These are phyloP conservation scores for Aphidius ervi DNA, from an alignment of 1,140 invertebrate genomes.

Conservation along the genomic window DNA sequence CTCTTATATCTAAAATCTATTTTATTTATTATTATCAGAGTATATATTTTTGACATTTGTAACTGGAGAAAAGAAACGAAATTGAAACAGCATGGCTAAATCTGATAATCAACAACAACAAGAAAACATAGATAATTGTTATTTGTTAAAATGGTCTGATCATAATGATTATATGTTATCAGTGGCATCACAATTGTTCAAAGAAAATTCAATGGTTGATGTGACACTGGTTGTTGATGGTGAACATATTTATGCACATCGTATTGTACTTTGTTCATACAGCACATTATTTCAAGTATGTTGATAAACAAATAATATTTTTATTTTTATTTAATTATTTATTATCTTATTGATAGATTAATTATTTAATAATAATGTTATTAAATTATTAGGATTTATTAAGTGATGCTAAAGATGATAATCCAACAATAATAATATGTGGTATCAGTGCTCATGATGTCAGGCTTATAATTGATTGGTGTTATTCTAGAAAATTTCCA, in stretches of 20 bases:
- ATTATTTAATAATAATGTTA: constrained; percentile 12
- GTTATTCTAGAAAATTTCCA: constrained; percentile 59
- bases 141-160: constrained; percentile 59
- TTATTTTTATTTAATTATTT: background rate
- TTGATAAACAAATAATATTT: constrained; percentile 31
- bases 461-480: constrained; percentile 56
- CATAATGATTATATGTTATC: constrained; percentile 53
- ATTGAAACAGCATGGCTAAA: constrained; percentile 20
- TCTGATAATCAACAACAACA: constrained; percentile 21
- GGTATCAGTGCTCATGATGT: constrained; percentile 54
- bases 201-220: constrained; percentile 55
- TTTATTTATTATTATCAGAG: too few relatives aligned
- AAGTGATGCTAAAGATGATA: constrained; percentile 45
- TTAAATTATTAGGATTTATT: constrained; percentile 44
- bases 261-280: constrained; percentile 59
- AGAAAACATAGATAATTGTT: constrained; percentile 28
- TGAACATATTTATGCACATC: constrained; percentile 55
- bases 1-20: too few relatives aligned
- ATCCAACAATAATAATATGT: constrained; percentile 55
- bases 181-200: constrained; percentile 49
- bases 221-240: constrained; percentile 55
- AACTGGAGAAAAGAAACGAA: constrained; percentile 15
- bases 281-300: constrained; percentile 57
- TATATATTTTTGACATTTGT: too few relatives aligned
- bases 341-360: constrained; percentile 9